These are phyloP conservation scores for Brachionus paranguensis DNA, from an alignment of 1,140 invertebrate species.

Conservation along the genomic window DNA sequence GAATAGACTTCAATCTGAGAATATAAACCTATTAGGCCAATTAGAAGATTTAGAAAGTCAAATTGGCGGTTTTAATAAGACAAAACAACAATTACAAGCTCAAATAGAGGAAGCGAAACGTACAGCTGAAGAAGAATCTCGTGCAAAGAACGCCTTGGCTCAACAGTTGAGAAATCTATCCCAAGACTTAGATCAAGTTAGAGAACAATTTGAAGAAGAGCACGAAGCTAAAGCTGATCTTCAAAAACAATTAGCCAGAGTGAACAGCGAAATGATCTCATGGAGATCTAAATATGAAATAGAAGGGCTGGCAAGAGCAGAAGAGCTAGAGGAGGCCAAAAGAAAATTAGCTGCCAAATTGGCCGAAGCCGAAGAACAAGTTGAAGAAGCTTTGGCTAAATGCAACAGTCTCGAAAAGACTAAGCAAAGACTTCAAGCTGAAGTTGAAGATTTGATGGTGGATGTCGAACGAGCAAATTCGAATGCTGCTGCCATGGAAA, in stretches of 20 bases:
- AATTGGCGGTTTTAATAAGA: background rate
- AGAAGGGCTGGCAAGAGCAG: conserved; percentile 65
- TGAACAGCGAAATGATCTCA: conserved; percentile 75
- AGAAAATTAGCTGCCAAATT: conserved; percentile 96
- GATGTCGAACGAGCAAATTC: conserved; percentile 77
- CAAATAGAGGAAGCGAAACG: conserved; percentile 45
- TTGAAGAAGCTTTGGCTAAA: conserved; percentile 82
- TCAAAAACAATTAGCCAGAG: conserved; percentile 66
- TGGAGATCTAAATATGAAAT: conserved; percentile 48
- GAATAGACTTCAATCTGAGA: conserved; percentile 7
- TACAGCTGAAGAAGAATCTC: conserved; percentile 50
- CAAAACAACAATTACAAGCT: conserved; percentile 8
- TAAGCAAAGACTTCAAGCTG: conserved; percentile 86
- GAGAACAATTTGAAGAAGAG: conserved; percentile 84
- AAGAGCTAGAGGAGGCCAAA: conserved; percentile 96
- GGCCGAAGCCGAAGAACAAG: conserved; percentile 86
- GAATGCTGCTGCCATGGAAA: conserved; percentile 87
- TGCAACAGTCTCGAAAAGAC: conserved; percentile 92
- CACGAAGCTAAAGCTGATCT: conserved; percentile 80
- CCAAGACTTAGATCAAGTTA: conserved; percentile 93
- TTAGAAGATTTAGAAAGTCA: conserved; percentile 28
- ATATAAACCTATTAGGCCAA: conserved; percentile 19
- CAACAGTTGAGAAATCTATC: conserved; percentile 71
- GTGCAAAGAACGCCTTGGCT: conserved; percentile 32
- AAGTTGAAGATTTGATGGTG: conserved; percentile 94